These are phyloP conservation scores for Ypsolopha scabrella DNA, from an alignment of 2,888 invertebrate species.

Conservation along the genomic window DNA sequence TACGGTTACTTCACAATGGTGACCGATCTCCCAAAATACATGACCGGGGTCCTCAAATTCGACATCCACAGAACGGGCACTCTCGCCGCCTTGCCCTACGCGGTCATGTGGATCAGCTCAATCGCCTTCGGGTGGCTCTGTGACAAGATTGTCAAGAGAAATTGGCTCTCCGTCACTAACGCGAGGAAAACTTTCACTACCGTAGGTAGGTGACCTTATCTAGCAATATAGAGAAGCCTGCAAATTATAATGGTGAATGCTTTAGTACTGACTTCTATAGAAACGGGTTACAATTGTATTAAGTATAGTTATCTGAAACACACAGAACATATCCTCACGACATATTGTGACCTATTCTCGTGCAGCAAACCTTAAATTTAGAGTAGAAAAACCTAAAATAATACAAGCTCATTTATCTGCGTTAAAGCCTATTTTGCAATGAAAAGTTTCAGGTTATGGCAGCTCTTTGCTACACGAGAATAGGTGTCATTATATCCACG, in stretches of 20 bases:
- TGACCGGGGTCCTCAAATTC: slow-evolving; percentile 76
- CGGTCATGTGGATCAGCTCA: slow-evolving; percentile 76
- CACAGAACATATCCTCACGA: too few relatives aligned
- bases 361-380: too few relatives aligned
- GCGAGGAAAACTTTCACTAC: slow-evolving; percentile 77
- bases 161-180: slow-evolving; percentile 67
- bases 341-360: too few relatives aligned
- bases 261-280: not conserved
- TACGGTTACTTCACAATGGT: slow-evolving; percentile 81
- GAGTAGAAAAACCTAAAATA: too few relatives aligned
- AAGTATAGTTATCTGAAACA: too few relatives aligned
- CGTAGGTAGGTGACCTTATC: slow-evolving; percentile 58
- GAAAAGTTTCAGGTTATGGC: too few relatives aligned
- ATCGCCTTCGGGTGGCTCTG: slow-evolving; percentile 75
- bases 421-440: too few relatives aligned
- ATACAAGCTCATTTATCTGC: too few relatives aligned
- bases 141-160: slow-evolving; percentile 75
- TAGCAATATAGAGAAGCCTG: not conserved
- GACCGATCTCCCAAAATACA: slow-evolving; percentile 78
- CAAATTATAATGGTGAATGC: not conserved
- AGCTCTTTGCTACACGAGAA: too few relatives aligned
- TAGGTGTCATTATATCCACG: too few relatives aligned
- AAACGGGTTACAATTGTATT: not conserved
- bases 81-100: slow-evolving; percentile 74
- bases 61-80: slow-evolving; percentile 74